A percentile compares a stretch with the other conserved stretches of the same genome.
These are phyloP conservation scores for Nasua narica DNA, from an alignment of 2,797 vertebrate species.

Conservation along the genomic window DNA sequence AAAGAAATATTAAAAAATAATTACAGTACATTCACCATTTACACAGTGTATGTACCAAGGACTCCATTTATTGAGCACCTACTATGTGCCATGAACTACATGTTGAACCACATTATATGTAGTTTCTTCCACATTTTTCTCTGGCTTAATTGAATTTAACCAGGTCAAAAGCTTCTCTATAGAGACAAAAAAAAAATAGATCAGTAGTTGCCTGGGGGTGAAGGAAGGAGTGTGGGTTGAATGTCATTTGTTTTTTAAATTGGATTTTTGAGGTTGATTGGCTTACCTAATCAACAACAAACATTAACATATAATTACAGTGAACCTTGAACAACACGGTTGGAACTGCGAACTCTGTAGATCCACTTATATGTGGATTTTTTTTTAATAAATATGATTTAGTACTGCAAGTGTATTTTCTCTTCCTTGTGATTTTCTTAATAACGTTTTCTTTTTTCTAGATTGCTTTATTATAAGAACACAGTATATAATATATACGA, in stretches of 20 bases:
- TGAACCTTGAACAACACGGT: not conserved
- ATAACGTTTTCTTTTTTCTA: not conserved
- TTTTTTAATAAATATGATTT: not conserved
- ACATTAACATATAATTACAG: not conserved
- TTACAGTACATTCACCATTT: not conserved
- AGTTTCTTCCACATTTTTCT: not conserved
- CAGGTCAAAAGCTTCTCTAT: not conserved
- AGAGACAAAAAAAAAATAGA: not conserved
- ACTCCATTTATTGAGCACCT: not conserved
- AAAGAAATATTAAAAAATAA: constrained; percentile 21
- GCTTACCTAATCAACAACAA: not conserved
- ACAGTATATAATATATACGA: not conserved
- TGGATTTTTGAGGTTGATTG: not conserved
- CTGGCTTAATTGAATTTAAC: not conserved
- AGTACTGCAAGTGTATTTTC: not conserved
- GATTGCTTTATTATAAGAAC: not conserved
- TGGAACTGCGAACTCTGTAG: not conserved
- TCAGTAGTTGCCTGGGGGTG: not conserved
- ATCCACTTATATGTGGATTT: not conserved
- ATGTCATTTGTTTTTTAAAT: constrained; percentile 37
- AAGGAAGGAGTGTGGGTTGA: not conserved
- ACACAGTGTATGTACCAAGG: not conserved
- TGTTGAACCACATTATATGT: not conserved
- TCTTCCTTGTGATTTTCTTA: not conserved
- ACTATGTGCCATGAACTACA: not conserved